Percentiles rank a stretch among this genome's conserved stretches.
Evolutionary conservation across 2,888 invertebrate species (phyloP).

Genomic region (Megamerina dolium): DNA sequence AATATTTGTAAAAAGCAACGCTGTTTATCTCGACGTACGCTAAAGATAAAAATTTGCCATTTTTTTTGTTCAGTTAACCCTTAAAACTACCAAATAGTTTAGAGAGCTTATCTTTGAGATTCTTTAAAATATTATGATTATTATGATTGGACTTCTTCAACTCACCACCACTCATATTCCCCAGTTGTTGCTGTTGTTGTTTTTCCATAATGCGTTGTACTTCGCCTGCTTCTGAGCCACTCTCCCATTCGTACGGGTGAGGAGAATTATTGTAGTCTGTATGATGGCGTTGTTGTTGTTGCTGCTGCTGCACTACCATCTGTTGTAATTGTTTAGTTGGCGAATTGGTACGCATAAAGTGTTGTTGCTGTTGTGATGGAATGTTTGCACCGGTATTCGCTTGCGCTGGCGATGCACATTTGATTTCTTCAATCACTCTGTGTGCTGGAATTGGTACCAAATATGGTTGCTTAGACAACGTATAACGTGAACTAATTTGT

Average conservation of each 20-base stretch:
- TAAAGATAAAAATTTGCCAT: too few relatives aligned
- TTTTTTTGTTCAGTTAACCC: too few relatives aligned
- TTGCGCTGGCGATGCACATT: conserved; percentile 14
- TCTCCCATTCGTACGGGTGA: conserved; percentile 57
- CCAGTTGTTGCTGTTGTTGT: too few relatives aligned
- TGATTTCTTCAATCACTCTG: not conserved
- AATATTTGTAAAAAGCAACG: too few relatives aligned
- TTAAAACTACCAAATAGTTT: not conserved
- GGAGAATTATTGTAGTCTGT: conserved; percentile 3
- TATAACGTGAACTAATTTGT: conserved; percentile 32
- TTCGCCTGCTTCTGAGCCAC: conserved; percentile 68
- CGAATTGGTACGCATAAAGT: conserved; percentile 13
- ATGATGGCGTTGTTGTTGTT: conserved; percentile 17
- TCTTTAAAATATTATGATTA: conserved; percentile 21
- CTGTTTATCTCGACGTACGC: too few relatives aligned
- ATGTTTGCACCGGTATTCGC: conserved; percentile 17
- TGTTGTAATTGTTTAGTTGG: conserved; percentile 20
- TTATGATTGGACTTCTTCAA: conserved; percentile 21
- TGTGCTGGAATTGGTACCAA: conserved; percentile 24
- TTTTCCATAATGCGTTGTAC: conserved; percentile 56
- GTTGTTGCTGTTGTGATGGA: conserved; percentile 21
- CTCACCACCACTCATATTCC: conserved; percentile 27
- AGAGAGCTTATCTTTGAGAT: conserved; percentile 22
- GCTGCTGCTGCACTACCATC: conserved; percentile 12
- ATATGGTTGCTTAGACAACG: conserved; percentile 24